Evolutionary conservation across 2,797 vertebrate species (phyloP), one percentile per base, ranked within the genome.

Genomic region (Tympanoctomys barrerae): DNA sequence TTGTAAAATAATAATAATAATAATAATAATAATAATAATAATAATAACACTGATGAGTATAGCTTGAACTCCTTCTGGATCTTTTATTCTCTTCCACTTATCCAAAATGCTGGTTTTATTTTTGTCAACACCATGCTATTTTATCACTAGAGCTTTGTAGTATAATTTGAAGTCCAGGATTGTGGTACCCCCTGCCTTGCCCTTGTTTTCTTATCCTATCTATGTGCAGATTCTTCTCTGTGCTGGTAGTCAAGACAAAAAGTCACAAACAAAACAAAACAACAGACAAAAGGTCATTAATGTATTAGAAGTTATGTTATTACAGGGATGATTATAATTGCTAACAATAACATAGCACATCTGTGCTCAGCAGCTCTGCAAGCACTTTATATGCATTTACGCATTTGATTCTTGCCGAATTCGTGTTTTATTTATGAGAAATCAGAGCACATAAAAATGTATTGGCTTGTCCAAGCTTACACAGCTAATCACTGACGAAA

Each of bases 211-310:
- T 21, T 79, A 79, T 54, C 19, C 18, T 13, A 33, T 28, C 18
- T 79, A 31, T 18, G 13, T 49, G 26, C 42, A 77, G 2, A 77
- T 77, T 77, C 42, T 79, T 18, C 49, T 79, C 18, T 79, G 49
- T 79, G 31, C 18, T 94, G 82, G 82, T 54, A 81, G n/a, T 93
- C 39, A 82, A 90, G 18, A 89, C 21, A 93, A 54, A 92, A 68
- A 22, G 57, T 78, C 11, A 79, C 49, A 49, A 49, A 49, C 49
- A 49, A 49, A 49, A 49, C 49, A 49, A 49, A 49, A 10, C 11
- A 49, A 49, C 2, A 49, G 8, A 89, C 21, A 93, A 54, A 92
- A 68, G 22, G 57, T 78, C 8, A 75, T 90, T 31, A 77, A 49
- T 26, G 42, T 31, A 49, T 77, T 49, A 46, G 11, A 75, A 28